A percentile compares a stretch with the other conserved stretches of the same genome.
phyloP scores from a whole-genome alignment of 1,140 invertebrate genomes.

The Platyscapa corneri region DNA sequence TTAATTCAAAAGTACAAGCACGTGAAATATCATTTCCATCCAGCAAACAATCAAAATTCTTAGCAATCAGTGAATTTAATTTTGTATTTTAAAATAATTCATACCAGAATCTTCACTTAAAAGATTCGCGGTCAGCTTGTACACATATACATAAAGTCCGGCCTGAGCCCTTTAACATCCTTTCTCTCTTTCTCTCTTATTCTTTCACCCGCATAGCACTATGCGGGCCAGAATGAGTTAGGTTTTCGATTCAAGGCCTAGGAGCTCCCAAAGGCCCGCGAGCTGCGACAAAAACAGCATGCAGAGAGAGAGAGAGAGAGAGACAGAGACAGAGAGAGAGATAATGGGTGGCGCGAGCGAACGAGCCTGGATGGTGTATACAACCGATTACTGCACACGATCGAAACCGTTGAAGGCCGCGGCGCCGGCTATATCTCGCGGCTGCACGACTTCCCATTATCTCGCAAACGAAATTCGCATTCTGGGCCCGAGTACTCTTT shows the following conservation, averaged over 20 bases:
- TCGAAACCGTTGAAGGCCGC: slow-evolving; percentile 23
- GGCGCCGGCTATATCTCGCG: slow-evolving; percentile 12
- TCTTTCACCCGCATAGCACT: slow-evolving; percentile 11
- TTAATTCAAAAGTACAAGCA: no score
- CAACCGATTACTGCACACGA: background rate
- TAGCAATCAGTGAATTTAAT: background rate
- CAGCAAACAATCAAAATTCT: background rate
- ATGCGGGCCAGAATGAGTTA: slow-evolving; percentile 25
- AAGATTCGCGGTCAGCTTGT: background rate
- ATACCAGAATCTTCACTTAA: background rate
- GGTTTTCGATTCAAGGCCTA: slow-evolving; percentile 25
- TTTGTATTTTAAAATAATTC: background rate
- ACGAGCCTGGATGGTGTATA: background rate
- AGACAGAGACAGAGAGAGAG: slow-evolving; percentile 21
- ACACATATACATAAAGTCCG: background rate
- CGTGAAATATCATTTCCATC: no score
- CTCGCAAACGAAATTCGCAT: slow-evolving; percentile 23
- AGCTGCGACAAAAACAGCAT: slow-evolving; percentile 29
- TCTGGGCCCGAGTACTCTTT: background rate
- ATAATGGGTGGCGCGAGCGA: background rate
- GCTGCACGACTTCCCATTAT: background rate
- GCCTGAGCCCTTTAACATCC: slow-evolving; percentile 35
- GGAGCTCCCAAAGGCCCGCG: slow-evolving; percentile 5
- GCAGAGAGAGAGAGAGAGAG: background rate
- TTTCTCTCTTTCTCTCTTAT: slow-evolving; percentile 1